A percentile compares a stretch with the other conserved stretches of the same genome.
Evolutionary conservation across 2,888 invertebrate genomes (phyloP).

Genomic region (Hololepta plana): DNA sequence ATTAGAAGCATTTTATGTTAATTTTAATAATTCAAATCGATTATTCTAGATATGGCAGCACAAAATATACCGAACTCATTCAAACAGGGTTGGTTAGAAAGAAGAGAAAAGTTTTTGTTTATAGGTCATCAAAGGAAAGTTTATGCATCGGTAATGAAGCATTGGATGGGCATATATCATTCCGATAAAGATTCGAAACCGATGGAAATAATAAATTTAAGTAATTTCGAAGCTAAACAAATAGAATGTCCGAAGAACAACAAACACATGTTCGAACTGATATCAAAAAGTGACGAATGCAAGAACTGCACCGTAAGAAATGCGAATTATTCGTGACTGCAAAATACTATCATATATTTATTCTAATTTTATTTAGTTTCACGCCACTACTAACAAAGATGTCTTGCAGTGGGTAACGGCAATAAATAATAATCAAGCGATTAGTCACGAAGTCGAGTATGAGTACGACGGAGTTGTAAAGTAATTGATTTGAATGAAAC

Average conservation of each 20-base stretch:
- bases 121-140: conserved; percentile 14
- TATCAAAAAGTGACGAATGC: no score
- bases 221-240: conserved; percentile 13
- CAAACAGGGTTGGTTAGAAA: conserved; percentile 12
- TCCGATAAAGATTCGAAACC: conserved; percentile 15
- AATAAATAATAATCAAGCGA: no score
- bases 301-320: conserved; percentile 1
- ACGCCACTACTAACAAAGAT: conserved; percentile 16
- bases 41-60: conserved; percentile 1
- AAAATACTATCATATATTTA: conserved; percentile 1
- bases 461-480: no score
- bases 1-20: background rate
- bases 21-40: no score
- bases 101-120: conserved; percentile 14
- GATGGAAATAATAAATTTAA: conserved; percentile 13
- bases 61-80: background rate
- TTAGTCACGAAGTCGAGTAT: no score
- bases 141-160: conserved; percentile 14
- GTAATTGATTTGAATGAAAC: no score
- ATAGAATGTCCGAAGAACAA: conserved; percentile 10
- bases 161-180: conserved; percentile 16
- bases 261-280: conserved; percentile 5
- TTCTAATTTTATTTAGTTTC: conserved; percentile 12
- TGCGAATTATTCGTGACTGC: background rate
- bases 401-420: conserved; percentile 17